phyloP scores from a whole-genome alignment of 2,888 invertebrate species.

The Chironomus tentans region DNA sequence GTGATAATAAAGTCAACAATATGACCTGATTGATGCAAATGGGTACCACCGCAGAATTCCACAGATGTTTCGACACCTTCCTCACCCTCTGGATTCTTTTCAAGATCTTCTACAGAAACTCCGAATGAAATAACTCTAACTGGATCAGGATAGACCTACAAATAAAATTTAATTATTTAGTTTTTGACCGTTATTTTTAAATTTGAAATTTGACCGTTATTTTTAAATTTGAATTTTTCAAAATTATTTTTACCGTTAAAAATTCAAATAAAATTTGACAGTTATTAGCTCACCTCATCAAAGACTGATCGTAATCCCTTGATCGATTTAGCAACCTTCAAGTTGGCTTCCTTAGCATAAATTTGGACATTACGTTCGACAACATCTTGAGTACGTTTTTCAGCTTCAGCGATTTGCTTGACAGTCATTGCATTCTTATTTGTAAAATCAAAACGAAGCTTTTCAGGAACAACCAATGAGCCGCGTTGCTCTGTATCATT shows the following conservation, averaged over 20 bases:
- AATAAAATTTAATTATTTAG: not conserved
- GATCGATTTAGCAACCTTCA: slow-evolving; percentile 82
- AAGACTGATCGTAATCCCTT: slow-evolving; percentile 94
- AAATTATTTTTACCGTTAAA: not conserved
- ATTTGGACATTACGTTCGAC: slow-evolving; percentile 68
- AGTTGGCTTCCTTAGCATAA: slow-evolving; percentile 75
- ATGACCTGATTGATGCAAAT: slow-evolving; percentile 83
- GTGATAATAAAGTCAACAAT: slow-evolving; percentile 93
- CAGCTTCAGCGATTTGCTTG: slow-evolving; percentile 78
- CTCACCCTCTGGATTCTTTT: slow-evolving; percentile 72
- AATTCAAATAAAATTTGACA: not conserved
- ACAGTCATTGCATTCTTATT: slow-evolving; percentile 85
- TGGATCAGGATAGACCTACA: slow-evolving; percentile 84
- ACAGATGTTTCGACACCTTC: slow-evolving; percentile 81
- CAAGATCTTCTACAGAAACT: slow-evolving; percentile 79
- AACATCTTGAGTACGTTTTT: slow-evolving; percentile 67
- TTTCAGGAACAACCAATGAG: slow-evolving; percentile 94
- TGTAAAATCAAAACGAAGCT: slow-evolving; percentile 94
- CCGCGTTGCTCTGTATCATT: slow-evolving; percentile 92
- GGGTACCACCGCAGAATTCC: slow-evolving; percentile 99
- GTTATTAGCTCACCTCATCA: slow-evolving; percentile 55
- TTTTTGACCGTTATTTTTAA: not conserved
- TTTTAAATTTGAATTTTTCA: no score
- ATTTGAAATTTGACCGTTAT: no score
- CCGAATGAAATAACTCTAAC: slow-evolving; percentile 90